Evolutionary conservation across 2,888 invertebrate species (phyloP).

Genomic region (Lumbricus terrestris): DNA sequence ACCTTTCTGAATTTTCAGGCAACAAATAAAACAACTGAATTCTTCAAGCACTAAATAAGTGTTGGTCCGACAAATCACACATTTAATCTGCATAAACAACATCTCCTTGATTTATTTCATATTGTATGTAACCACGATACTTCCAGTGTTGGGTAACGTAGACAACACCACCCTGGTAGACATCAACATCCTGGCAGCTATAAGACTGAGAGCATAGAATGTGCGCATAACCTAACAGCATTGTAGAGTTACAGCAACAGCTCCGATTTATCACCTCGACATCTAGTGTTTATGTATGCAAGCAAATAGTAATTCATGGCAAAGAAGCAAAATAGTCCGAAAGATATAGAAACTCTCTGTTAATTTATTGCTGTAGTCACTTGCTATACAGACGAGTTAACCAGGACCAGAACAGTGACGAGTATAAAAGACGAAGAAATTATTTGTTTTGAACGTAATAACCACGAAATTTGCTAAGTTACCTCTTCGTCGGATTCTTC

Average conservation of each 20-base stretch:
- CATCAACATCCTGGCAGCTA: too few species aligned
- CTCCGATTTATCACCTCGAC: too few species aligned
- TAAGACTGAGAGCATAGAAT: too few species aligned
- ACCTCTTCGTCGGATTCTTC: conserved; percentile 80
- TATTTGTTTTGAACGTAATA: neutral
- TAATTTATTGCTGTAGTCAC: too few species aligned
- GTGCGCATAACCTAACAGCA: too few species aligned
- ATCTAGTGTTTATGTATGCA: neutral
- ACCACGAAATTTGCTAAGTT: neutral
- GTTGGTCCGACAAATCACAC: too few species aligned
- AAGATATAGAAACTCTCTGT: neutral
- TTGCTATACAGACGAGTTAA: too few species aligned
- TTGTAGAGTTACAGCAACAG: neutral
- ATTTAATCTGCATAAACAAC: too few species aligned
- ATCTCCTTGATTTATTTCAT: too few species aligned
- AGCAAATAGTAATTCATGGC: neutral
- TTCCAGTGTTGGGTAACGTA: too few species aligned
- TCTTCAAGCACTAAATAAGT: neutral
- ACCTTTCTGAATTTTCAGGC: neutral
- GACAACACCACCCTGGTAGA: too few species aligned
- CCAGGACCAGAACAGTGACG: neutral
- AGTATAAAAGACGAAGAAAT: neutral
- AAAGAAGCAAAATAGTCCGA: neutral
- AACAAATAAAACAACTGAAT: neutral
- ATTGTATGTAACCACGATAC: too few species aligned